These are phyloP conservation scores for Diplazon laetatorius DNA, from an alignment of 2,888 invertebrate species.

Conservation along the genomic window DNA sequence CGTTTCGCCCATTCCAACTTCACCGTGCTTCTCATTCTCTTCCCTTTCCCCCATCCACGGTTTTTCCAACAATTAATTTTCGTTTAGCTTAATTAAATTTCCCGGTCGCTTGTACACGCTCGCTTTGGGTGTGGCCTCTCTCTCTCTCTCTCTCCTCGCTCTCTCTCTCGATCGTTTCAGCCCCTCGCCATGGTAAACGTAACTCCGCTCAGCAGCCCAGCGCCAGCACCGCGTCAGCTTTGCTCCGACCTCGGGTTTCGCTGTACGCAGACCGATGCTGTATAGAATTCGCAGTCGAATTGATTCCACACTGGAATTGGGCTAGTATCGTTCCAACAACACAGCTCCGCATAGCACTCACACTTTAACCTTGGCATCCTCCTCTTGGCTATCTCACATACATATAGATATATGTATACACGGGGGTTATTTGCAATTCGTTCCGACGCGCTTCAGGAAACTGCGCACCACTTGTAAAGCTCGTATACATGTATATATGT, in stretches of 20 bases:
- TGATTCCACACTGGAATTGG: conserved; percentile 63
- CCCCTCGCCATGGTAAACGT: conserved; percentile 32
- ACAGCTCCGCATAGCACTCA: conserved; percentile 15
- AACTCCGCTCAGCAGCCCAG: conserved; percentile 28
- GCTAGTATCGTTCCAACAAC: conserved; percentile 36
- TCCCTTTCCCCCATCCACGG: conserved; percentile 40
- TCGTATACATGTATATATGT: too few relatives aligned
- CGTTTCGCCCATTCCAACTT: conserved; percentile 2
- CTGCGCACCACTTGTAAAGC: background rate
- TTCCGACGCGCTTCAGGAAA: conserved; percentile 40
- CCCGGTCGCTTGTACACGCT: conserved; percentile 49
- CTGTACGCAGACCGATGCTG: background rate
- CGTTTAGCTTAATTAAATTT: conserved; percentile 72
- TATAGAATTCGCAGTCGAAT: conserved; percentile 58
- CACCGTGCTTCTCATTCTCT: conserved; percentile 38
- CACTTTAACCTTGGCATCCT: background rate
- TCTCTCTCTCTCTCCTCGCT: conserved; percentile 3
- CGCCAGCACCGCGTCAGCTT: conserved; percentile 27
- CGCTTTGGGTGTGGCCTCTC: conserved; percentile 42
- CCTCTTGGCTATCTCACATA: conserved; percentile 30
- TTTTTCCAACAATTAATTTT: conserved; percentile 71
- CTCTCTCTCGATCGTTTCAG: conserved; percentile 8
- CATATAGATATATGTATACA: too few relatives aligned
- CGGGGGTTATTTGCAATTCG: conserved; percentile 63
- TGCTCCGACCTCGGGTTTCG: conserved; percentile 31